A percentile compares a stretch with the other conserved stretches of the same genome.
Evolutionary conservation across 1,140 invertebrate genomes (phyloP).

Genomic region (Cyphomyrmex costatus): DNA sequence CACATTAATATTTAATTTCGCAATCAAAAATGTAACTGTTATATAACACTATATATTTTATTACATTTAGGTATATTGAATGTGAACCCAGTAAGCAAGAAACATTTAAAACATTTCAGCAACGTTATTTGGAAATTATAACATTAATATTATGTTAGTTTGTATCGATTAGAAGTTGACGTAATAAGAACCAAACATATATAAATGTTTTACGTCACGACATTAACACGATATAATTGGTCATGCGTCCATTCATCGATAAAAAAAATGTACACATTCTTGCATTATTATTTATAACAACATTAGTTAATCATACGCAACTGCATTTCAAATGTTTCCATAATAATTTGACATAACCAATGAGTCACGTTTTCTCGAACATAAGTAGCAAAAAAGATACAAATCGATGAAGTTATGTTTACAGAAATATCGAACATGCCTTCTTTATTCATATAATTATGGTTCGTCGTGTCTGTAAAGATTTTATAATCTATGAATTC

Average conservation of each 20-base stretch:
- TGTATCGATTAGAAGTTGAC: background rate
- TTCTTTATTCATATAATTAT: background rate
- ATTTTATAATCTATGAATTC: background rate
- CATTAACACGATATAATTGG: background rate
- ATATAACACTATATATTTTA: too few species aligned
- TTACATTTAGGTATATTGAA: too few species aligned
- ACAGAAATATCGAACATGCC: background rate
- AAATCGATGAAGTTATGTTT: background rate
- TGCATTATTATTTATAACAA: slow-evolving; percentile 15
- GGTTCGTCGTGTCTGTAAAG: background rate
- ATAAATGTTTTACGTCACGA: background rate
- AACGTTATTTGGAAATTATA: background rate
- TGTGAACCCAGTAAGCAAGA: too few species aligned
- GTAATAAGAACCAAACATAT: background rate
- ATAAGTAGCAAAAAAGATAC: background rate
- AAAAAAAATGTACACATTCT: background rate
- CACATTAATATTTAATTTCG: too few species aligned
- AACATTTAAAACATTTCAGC: background rate
- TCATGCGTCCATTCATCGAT: background rate
- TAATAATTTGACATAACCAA: background rate
- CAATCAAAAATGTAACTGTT: too few species aligned
- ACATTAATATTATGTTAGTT: too few species aligned
- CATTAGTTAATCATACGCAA: background rate
- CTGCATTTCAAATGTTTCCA: background rate
- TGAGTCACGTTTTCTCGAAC: slow-evolving; percentile 28